Percentiles rank a stretch among this genome's conserved stretches.
Conservation (phyloP, 1,140 invertebrate species). For the Hylyphantes graminicola region DNA sequence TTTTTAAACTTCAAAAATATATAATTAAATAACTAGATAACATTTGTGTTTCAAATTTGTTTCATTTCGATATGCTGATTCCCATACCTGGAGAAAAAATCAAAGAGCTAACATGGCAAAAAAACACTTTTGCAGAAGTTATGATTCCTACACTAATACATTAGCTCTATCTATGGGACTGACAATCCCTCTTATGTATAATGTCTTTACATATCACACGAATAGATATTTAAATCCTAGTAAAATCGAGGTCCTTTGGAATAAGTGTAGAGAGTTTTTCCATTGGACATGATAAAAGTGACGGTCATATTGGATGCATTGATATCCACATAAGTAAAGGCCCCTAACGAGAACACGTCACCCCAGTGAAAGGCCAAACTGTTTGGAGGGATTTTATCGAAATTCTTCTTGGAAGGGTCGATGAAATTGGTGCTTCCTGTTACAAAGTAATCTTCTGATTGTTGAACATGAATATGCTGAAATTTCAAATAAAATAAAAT, state of each 20-base stretch:
- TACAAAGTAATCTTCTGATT: conserved; percentile 67
- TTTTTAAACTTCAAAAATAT: no score
- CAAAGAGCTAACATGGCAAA: no score
- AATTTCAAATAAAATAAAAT: conserved; percentile 28
- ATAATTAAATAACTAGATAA: no score
- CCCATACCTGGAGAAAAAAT: no score
- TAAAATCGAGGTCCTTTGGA: conserved; percentile 11
- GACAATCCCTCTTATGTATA: no score
- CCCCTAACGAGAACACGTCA: conserved; percentile 65
- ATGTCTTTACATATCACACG: no score
- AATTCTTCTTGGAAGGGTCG: conserved; percentile 65
- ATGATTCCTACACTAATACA: no score
- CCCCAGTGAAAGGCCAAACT: conserved; percentile 68
- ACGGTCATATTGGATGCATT: conserved; percentile 66
- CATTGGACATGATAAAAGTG: conserved; percentile 21
- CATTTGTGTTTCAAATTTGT: no score
- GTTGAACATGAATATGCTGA: conserved; percentile 65
- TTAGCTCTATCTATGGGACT: no score
- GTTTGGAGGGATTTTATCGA: conserved; percentile 64
- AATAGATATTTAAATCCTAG: no score
- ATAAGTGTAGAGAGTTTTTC: conserved; percentile 27
- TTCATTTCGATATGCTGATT: no score
- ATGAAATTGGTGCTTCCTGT: conserved; percentile 68
- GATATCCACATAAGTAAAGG: conserved; percentile 67
- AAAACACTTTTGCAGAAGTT: no score